Evolutionary conservation across 2,888 invertebrate species (phyloP), one percentile per base, ranked within the genome.

Genomic region (Eupsilia transversa): DNA sequence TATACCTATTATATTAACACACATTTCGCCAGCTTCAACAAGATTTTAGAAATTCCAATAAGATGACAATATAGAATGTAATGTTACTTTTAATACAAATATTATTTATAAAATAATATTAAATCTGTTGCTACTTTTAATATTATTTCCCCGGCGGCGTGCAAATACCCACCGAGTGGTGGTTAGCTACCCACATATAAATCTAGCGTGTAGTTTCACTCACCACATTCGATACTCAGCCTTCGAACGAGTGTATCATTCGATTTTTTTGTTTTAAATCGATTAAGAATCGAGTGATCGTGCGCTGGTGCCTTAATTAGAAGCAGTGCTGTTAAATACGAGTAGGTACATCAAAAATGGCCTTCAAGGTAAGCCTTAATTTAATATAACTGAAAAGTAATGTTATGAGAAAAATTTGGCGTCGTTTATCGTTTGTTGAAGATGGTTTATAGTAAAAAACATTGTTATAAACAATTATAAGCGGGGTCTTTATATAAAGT

Each of bases 351-450:
- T 83, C 77, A 76, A 93, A 91, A 86, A 96, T 96, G 95, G 87
- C 92, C 41, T 86, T 93, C 30, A 95, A 94, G 94, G 95, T 95
- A 86, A 92, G 60, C 38, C n/a, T 23, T 43, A n/a, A 43, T 7
- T 27, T 14, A 27, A 54, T 56, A 30, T 0, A 17, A 30, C 6
- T 30, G 3, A 30, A 56, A 30, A 30, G 14, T 7, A 1, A 27
- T 54, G 2, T 14, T 27, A 54, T 30, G 52, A n/a, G n/a, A n/a
- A 52, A 54, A 54, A 5, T 30, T 30, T 54, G 14, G 12, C 27
- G 27, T 14, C 1, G 1, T 41, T 41, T 23, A 12, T 12, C 4
- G 23, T 63, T 27, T 41, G 17, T 43, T 63, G 3, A 20, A 63
- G 41, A 43, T 6, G 6, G 20, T 3, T 63, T 30, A n/a, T n/a